Evolutionary conservation across 1,140 invertebrate species (phyloP).

Genomic region (Megalopta genalis): DNA sequence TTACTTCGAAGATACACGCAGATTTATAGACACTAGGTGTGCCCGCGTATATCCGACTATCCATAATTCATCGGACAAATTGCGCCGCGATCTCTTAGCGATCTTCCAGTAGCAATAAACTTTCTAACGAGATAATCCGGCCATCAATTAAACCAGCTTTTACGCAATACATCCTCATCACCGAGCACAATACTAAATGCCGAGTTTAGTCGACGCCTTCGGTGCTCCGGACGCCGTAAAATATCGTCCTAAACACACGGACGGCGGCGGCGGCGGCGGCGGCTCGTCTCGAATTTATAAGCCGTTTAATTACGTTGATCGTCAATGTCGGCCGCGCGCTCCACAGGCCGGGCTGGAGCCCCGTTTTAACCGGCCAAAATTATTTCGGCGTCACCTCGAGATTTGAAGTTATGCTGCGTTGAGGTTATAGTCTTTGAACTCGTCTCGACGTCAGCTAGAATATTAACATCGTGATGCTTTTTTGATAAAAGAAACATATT

Average conservation of each 20-base stretch:
- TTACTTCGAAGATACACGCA: no score
- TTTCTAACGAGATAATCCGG: neutral
- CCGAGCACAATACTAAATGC: neutral
- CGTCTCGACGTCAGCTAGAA: no score
- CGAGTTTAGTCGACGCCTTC: neutral
- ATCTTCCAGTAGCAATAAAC: neutral
- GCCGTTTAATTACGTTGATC: slow-evolving; percentile 22
- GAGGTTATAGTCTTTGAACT: no score
- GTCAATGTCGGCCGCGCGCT: neutral
- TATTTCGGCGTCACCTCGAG: no score
- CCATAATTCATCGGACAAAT: neutral
- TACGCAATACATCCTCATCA: neutral
- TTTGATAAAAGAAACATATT: no score
- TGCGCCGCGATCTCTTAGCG: neutral
- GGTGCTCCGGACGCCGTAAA: neutral
- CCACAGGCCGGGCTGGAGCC: no score
- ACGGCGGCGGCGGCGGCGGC: no score
- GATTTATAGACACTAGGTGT: no score
- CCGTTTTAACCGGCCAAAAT: no score
- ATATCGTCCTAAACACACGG: neutral
- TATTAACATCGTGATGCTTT: no score
- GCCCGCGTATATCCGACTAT: neutral
- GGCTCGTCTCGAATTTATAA: neutral
- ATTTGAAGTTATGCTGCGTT: no score
- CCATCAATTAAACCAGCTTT: neutral